Conservation (phyloP, 92 coral and sea anemone species). For the Porites divaricata region DNA sequence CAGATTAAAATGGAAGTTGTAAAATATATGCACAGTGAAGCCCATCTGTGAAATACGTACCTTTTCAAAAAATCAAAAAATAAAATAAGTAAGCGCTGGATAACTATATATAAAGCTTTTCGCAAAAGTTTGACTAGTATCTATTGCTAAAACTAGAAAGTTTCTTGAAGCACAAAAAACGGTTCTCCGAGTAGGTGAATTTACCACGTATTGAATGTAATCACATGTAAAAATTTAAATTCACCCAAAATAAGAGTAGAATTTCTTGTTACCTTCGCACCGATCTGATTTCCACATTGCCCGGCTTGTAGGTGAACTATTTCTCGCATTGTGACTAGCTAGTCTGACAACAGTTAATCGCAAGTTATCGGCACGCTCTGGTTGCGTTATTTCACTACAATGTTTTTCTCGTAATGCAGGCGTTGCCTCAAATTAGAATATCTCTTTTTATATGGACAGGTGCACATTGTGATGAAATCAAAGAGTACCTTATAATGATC, state of each 20-base stretch:
- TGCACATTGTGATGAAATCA: conserved; percentile 33
- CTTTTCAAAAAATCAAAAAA: too few species aligned
- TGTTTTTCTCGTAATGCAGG: neutral
- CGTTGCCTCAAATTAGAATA: neutral
- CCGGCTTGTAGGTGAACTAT: conserved; percentile 94
- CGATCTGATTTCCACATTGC: conserved; percentile 96
- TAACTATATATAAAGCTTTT: too few species aligned
- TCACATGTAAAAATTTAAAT: neutral
- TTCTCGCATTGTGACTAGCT: conserved; percentile 73
- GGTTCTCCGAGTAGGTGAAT: neutral
- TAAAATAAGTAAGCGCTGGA: too few species aligned
- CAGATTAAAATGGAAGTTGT: neutral
- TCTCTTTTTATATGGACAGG: conserved; percentile 36
- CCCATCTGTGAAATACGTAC: too few species aligned
- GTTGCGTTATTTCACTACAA: neutral
- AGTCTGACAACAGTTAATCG: neutral
- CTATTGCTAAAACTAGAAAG: too few species aligned
- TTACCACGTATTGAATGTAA: neutral
- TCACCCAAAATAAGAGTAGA: neutral
- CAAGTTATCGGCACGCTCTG: neutral
- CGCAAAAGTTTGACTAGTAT: too few species aligned
- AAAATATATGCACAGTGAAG: neutral
- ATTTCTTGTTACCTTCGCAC: conserved; percentile 81
- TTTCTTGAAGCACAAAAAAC: too few species aligned
- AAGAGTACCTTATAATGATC: conserved; percentile 17